These are phyloP conservation scores for Tolypeutes matacus DNA, from an alignment of 2,797 vertebrate species.

Conservation along the genomic window DNA sequence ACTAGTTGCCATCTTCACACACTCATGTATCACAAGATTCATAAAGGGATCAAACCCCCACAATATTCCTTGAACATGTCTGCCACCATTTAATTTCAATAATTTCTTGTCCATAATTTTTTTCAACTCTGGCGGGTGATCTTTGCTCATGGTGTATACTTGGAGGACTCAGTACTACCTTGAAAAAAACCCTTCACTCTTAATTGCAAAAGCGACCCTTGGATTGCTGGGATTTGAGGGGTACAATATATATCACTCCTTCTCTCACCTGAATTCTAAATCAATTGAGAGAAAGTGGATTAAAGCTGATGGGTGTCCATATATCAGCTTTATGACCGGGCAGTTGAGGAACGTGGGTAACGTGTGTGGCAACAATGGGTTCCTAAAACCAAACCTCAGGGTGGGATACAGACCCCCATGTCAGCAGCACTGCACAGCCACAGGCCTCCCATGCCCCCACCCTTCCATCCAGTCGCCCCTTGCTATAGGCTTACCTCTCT, in stretches of 20 bases:
- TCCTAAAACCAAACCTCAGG: neutral
- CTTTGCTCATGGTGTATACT: no score
- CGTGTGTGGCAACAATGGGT: neutral
- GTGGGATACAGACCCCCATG: neutral
- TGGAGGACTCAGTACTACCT: no score
- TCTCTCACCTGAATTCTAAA: neutral
- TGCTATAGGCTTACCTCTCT: no score
- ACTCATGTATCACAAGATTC: no score
- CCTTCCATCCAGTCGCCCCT: accelerated
- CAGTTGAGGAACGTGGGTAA: neutral
- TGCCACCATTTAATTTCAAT: no score
- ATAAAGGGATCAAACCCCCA: no score
- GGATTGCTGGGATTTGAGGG: neutral
- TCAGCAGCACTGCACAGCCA: neutral
- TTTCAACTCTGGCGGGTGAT: no score
- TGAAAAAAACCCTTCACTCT: neutral
- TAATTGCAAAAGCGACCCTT: neutral
- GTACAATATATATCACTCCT: neutral
- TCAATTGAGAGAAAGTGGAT: neutral
- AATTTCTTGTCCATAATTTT: no score
- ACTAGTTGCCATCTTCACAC: no score
- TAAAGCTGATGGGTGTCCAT: neutral
- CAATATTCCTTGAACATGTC: no score
- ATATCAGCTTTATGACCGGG: neutral
- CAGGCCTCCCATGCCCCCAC: accelerated